A percentile compares a stretch with the other conserved stretches of the same genome.
Conservation (phyloP, 2,113 vertebrate species). For the Bos indicus region DNA sequence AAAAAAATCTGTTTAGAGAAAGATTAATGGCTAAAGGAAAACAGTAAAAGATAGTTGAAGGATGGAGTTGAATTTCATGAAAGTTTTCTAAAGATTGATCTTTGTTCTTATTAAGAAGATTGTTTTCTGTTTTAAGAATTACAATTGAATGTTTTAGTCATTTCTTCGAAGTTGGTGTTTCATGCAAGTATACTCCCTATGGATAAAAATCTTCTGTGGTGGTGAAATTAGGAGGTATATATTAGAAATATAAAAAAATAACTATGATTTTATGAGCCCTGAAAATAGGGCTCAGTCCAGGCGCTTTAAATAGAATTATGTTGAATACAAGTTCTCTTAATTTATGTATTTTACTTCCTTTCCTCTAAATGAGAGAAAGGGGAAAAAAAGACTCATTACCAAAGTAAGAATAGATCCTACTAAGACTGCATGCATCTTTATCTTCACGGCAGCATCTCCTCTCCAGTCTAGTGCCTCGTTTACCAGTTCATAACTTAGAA, state of each 20-base stretch:
- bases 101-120: slow-evolving; percentile 25
- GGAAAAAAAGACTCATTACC: neutral
- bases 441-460: neutral
- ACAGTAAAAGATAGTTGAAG: slow-evolving; percentile 33
- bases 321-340: neutral
- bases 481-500: neutral
- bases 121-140: slow-evolving; percentile 40
- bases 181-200: neutral
- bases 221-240: slow-evolving; percentile 5
- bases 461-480: neutral
- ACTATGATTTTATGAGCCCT: neutral
- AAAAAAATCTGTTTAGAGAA: neutral
- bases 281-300: neutral
- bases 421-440: neutral
- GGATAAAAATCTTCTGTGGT: neutral
- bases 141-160: neutral
- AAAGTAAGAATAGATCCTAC: neutral
- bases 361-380: neutral
- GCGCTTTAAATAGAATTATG: slow-evolving; percentile 7
- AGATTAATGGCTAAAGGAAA: neutral
- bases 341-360: slow-evolving; percentile 26
- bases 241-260: neutral
- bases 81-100: neutral
- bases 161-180: neutral
- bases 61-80: neutral